These are phyloP conservation scores for Macropis europaea DNA, from an alignment of 2,888 invertebrate species.

Conservation along the genomic window DNA sequence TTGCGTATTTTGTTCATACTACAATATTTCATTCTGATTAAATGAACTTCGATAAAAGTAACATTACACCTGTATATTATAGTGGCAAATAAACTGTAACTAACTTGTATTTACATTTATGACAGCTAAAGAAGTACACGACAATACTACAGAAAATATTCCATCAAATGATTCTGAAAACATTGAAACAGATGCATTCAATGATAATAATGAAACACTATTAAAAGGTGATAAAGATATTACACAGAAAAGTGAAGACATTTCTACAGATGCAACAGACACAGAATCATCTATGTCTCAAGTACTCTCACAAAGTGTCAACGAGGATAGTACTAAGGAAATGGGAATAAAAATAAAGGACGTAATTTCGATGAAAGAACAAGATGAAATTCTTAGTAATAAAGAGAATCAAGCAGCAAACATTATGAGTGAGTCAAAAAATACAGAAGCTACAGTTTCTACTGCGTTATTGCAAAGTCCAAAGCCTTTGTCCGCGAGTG, in stretches of 20 bases:
- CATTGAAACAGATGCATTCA: neutral
- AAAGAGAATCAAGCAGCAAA: slow-evolving; percentile 44
- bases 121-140: slow-evolving; percentile 6
- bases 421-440: slow-evolving; percentile 11
- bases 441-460: neutral
- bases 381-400: slow-evolving; percentile 36
- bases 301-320: neutral
- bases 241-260: neutral
- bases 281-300: neutral
- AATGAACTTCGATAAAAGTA: neutral
- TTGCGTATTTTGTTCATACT: neutral
- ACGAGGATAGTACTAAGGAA: neutral
- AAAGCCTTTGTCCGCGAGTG: neutral
- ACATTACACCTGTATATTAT: neutral
- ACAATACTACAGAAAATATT: neutral
- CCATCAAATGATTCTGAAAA: neutral
- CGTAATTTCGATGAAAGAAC: slow-evolving; percentile 9
- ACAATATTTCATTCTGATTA: neutral
- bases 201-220: neutral
- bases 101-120: slow-evolving; percentile 18
- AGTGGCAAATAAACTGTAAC: neutral
- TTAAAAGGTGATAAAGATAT: slow-evolving; percentile 13
- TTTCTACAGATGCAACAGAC: neutral
- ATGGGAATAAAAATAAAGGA: neutral
- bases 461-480: slow-evolving; percentile 6